Evolutionary conservation across 2,113 vertebrate species (phyloP).

Genomic region (Lethenteron camtschaticum): DNA sequence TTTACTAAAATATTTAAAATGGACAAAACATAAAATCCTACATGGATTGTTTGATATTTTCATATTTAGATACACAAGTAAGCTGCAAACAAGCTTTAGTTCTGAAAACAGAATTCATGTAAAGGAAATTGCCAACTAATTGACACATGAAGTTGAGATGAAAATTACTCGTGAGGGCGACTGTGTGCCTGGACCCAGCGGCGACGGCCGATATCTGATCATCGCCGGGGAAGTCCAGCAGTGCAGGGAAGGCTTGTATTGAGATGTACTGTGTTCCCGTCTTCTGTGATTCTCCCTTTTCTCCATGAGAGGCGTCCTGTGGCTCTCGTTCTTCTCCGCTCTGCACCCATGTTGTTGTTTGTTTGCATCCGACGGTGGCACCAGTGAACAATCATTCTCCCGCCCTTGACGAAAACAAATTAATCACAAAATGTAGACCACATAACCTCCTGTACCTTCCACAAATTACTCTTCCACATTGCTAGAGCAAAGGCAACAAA

Average conservation of each 20-base stretch:
- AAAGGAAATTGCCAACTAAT: too few species aligned
- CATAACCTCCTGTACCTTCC: too few species aligned
- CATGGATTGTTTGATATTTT: background rate
- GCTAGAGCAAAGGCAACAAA: too few species aligned
- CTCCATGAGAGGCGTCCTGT: too few species aligned
- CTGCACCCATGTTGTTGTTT: too few species aligned
- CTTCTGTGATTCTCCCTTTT: background rate
- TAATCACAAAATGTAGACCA: too few species aligned
- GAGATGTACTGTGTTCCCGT: slow-evolving; percentile 37
- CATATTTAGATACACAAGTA: background rate
- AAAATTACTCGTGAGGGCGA: slow-evolving; percentile 44
- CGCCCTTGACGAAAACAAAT: too few species aligned
- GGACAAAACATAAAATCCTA: background rate
- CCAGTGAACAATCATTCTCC: too few species aligned
- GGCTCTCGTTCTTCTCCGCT: too few species aligned
- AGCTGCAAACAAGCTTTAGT: background rate
- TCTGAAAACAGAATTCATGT: background rate
- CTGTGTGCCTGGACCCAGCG: slow-evolving; percentile 75
- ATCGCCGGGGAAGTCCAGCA: slow-evolving; percentile 43
- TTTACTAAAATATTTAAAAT: background rate
- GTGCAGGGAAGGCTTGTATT: slow-evolving; percentile 62
- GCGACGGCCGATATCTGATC: slow-evolving; percentile 30
- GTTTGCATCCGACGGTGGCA: too few species aligned
- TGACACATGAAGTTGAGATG: background rate
- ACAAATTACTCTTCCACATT: too few species aligned